Conservation (phyloP, 2,797 vertebrate species). For the Sternotherus odoratus region DNA sequence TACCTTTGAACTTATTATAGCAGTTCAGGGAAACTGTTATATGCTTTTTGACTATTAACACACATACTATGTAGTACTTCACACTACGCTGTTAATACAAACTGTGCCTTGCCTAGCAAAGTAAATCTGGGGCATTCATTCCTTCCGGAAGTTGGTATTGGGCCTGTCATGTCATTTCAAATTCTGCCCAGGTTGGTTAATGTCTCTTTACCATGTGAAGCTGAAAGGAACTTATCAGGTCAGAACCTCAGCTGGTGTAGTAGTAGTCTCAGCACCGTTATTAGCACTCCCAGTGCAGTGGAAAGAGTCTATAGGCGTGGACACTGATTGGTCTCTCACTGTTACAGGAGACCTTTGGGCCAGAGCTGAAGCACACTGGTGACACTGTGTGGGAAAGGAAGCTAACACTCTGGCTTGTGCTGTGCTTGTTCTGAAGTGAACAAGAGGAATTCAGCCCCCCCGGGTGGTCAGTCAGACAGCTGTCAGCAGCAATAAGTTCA, state of each 20-base stretch:
- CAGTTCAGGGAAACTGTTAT: not conserved
- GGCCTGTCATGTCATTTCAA: not conserved
- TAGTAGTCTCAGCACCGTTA: rapidly evolving
- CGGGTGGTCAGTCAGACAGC: not conserved
- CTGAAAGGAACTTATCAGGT: not conserved
- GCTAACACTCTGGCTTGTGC: not conserved
- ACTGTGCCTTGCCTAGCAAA: not conserved
- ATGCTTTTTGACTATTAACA: not conserved
- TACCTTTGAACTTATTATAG: not conserved
- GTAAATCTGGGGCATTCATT: not conserved
- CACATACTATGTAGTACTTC: not conserved
- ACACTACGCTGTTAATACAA: not conserved
- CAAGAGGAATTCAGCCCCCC: not conserved
- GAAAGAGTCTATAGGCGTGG: not conserved
- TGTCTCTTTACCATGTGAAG: not conserved
- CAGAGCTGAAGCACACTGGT: not conserved
- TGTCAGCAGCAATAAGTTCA: not conserved
- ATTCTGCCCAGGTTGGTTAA: not conserved
- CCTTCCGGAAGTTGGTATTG: not conserved
- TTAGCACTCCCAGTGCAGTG: rapidly evolving
- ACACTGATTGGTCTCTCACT: rapidly evolving
- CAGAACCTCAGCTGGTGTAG: not conserved
- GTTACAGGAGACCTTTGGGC: not conserved
- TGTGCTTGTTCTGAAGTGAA: not conserved
- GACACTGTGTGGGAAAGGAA: not conserved